These are phyloP conservation scores for Drosophila mettleri DNA, from an alignment of 2,888 invertebrate genomes.

Conservation along the genomic window DNA sequence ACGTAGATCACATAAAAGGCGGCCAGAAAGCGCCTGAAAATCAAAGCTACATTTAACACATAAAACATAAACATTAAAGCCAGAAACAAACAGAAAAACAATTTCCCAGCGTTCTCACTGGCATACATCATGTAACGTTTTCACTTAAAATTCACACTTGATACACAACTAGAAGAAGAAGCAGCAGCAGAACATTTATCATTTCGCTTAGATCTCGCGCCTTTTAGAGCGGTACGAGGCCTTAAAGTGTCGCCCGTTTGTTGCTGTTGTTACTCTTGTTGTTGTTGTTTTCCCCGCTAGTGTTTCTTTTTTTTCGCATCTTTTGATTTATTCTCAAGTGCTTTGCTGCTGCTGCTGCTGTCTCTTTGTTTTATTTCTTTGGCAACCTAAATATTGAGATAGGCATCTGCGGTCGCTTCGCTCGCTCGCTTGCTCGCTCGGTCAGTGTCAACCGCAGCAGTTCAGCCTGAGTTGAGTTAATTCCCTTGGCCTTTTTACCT, in stretches of 20 bases:
- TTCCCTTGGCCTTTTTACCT: constrained; percentile 39
- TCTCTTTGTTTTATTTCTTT: constrained; percentile 60
- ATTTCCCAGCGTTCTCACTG: constrained; percentile 51
- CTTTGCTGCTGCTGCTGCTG: constrained; percentile 28
- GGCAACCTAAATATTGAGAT: constrained; percentile 77
- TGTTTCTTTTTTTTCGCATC: constrained; percentile 70
- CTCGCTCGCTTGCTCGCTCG: constrained; percentile 42
- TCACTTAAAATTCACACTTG: constrained; percentile 80
- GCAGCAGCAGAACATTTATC: constrained; percentile 63
- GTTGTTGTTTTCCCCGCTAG: constrained; percentile 27
- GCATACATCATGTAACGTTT: constrained; percentile 57
- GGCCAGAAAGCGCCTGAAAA: constrained; percentile 3
- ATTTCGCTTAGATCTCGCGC: constrained; percentile 74
- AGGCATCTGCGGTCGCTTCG: constrained; percentile 63
- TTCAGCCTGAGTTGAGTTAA: constrained; percentile 35
- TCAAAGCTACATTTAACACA: constrained; percentile 12
- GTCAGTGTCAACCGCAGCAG: constrained; percentile 72
- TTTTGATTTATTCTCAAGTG: constrained; percentile 78
- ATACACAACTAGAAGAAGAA: constrained; percentile 54
- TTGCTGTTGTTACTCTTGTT: neutral
- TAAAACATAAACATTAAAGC: constrained; percentile 35
- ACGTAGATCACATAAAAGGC: constrained; percentile 66
- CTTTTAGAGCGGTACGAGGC: constrained; percentile 64
- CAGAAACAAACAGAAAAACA: neutral
- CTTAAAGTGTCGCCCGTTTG: constrained; percentile 64